Evolutionary conservation across 1,140 invertebrate species (phyloP), one percentile per base, ranked within the genome.

Genomic region (Psix sp.): DNA sequence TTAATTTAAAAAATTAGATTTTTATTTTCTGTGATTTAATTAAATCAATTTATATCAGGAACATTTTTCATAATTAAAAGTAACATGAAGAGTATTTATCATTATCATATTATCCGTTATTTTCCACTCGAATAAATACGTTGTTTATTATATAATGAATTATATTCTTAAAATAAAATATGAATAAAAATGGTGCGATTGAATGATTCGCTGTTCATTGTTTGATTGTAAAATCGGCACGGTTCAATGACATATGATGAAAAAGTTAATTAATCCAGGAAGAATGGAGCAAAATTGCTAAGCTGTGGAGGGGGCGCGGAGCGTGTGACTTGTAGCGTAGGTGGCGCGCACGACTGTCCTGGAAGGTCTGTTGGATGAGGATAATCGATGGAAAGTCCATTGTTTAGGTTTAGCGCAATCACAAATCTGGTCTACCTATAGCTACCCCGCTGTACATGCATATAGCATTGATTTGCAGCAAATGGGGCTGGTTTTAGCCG

Each of bases 401-500:
- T 80, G 76, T 80, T 80, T 80, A 76, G 74, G 67, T 75, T 78
- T 78, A 80, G 74, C 74, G 51, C 74, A 80, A 80, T 80, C 71
- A 77, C 76, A 77, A 80, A 77, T 42, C 70, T 70, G 63, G 62
- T 59, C 62, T 77, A 74, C 40, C 57, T 72, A 60, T 48, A 78
- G 59, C 59, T 70, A 72, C 62, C 51, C 62, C 40, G 38, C 35
- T 68, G 65, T 39, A 74, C 63, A 68, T 60, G 59, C 51, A 75
- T 65, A 76, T 72, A 68, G 62, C 74, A 76, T 76, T 76, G 74
- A 72, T 72, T 76, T 46, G 51, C 74, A 65, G 65, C 65, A 65
- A 75, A 59, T 63, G 57, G 74, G 67, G 56, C 49, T 76, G 54
- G 62, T 71, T 72, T 73, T 67, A 63, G 13, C 74, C 51, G 20